Evolutionary conservation across 1,140 invertebrate genomes (phyloP).

Genomic region (Pseudomyrmex cubaensis): DNA sequence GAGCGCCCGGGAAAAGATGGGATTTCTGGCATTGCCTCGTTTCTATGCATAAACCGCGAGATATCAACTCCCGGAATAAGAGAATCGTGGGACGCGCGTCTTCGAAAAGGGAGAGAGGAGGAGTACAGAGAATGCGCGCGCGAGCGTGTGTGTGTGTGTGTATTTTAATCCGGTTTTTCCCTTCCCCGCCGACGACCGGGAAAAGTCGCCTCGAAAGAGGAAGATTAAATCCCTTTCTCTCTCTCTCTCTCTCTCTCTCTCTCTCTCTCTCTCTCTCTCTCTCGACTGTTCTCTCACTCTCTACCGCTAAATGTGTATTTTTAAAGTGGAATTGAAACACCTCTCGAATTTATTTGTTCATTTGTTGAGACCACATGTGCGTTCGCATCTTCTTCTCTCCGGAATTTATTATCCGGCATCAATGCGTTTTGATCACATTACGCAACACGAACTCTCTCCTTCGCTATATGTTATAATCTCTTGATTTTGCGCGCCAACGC

Average conservation of each 20-base stretch:
- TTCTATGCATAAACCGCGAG: slow-evolving; percentile 69
- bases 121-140: not conserved
- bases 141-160: not conserved
- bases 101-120: not conserved
- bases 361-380: too few species aligned
- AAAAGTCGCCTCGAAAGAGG: not conserved
- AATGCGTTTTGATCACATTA: not conserved
- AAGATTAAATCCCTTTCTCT: slow-evolving; percentile 19
- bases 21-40: slow-evolving; percentile 60
- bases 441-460: not conserved
- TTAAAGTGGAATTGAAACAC: too few species aligned
- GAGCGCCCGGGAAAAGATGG: slow-evolving; percentile 54
- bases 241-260: not conserved
- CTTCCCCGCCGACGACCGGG: not conserved
- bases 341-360: too few species aligned
- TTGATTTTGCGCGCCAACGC: slow-evolving; percentile 29
- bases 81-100: not conserved
- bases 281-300: not conserved
- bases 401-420: too few species aligned
- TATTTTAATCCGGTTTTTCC: slow-evolving; percentile 29
- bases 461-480: slow-evolving; percentile 36
- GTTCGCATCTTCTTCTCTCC: too few species aligned
- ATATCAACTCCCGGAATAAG: slow-evolving; percentile 36
- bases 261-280: not conserved
- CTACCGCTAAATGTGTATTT: too few species aligned